Evolutionary conservation across 2,113 vertebrate species (phyloP), one percentile per base, ranked within the genome.

Genomic region (Mobula birostris): DNA sequence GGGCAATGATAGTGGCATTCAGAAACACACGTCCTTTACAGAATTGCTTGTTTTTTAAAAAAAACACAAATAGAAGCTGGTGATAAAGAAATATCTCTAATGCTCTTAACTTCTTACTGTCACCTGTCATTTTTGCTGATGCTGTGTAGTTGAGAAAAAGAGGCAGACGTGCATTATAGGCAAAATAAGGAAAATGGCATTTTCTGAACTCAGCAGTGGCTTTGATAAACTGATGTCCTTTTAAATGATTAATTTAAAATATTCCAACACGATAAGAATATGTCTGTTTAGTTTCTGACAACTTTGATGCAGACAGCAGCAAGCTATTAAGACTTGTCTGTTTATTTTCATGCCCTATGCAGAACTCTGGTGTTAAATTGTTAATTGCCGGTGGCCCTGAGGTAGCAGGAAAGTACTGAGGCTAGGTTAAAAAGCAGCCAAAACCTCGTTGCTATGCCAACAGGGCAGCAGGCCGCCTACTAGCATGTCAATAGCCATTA

Each of bases 371-470:
- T 95, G 95, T 97, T 95, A 95, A 87, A 96, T 96, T 96, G 96
- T 97, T 97, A 96, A 97, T 97, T 95, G 96, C 95, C 95, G 95
- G 70, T 95, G 94, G 96, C 95, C 95, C 95, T 96, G 95, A 95
- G 96, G 94, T 95, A 95, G 96, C 96, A 95, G 94, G 36, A 94
- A 94, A 92, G 92, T 68, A 94, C 76, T 94, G 95, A 96, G 96
- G 95, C 96, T 96, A 95, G 94, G 95, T 95, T 48, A 94, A 95
- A 95, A 96, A 97, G 97, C 97, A 97, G 96, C 97, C 97, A 97
- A 36, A 97, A 97, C 97, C 97, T 96, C 97, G 97, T 98, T 98
- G 97, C 98, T 97, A 97, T 97, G 97, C 96, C 97, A 96, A 98
- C 97, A 96, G 94, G 96, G 96, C 95, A 96, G 97, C 95, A 97